Base-by-base conservation (phyloP, 2,888 invertebrate genomes). In the Matsumyia berberina region DNA sequence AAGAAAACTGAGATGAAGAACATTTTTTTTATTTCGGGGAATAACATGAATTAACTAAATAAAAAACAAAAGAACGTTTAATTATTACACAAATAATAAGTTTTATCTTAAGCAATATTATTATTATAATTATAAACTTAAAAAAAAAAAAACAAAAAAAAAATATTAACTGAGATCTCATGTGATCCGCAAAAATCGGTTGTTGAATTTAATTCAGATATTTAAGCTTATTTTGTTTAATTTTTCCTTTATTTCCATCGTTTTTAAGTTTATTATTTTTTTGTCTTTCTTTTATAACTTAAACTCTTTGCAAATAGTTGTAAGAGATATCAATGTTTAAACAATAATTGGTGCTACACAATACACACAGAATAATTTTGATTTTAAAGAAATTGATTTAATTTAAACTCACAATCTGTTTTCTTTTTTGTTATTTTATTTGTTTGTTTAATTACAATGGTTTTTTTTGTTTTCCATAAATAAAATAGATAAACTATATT, bases 201-300 rank as follows among this genome's bases (percentile, higher is more conserved):
- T 87, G 87, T 87, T 87, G 87, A 87, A 87, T 87, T 87, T 86
- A 82, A 87, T 87, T 87, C 87, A 87, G 72, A 87, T 86, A 86
- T 87, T 86, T 86, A 85, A 86, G 83, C 79, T 86, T 86, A 86
- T 86, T 86, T 87, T 82, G 76, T 86, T 86, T 73, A n/a, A 55
- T 53, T 31, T 51, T 42, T 33, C 19, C 55, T 62, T 73, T 35
- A 42, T 42, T 64, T 55, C 29, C 24, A 24, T 78, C 29, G 39
- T 35, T 51, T 57, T 55, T 64, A 69, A 69, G 35, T 62, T 78
- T 42, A 42, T 55, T 69, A 29, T 46, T 57, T 24, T n/a, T 60
- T 69, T 69, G 12, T 42, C 42, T 55, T 31, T 66, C 29, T 44
- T 44, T 60, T 29, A 31, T 35, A 19, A 29, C 33, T 79, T 73